Conservation (phyloP, 2,113 vertebrate genomes). For the Tilapia sparmanii region DNA sequence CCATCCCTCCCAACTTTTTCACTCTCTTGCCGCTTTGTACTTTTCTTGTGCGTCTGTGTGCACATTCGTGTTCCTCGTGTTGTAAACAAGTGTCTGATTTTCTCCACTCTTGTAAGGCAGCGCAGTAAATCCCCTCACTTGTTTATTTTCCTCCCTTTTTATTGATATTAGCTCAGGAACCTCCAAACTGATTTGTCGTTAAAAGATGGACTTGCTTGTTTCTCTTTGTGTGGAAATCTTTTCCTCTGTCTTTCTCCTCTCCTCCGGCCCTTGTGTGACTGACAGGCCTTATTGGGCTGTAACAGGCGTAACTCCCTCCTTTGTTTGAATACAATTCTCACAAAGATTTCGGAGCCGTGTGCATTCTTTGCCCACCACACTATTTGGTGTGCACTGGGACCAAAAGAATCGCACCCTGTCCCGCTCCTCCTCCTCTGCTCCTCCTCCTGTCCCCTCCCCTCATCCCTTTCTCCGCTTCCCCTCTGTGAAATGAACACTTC, state of each 20-base stretch:
- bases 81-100: constrained; percentile 37
- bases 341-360: constrained; percentile 91
- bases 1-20: neutral
- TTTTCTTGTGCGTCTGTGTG: neutral
- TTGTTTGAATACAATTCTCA: constrained; percentile 96
- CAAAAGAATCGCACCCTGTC: constrained; percentile 84
- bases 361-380: constrained; percentile 91
- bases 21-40: neutral
- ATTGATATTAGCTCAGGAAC: constrained; percentile 89
- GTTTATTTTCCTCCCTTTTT: constrained; percentile 81
- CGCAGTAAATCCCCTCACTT: constrained; percentile 76
- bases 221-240: constrained; percentile 98
- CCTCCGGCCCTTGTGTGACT: constrained; percentile 91
- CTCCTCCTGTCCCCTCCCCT: constrained; percentile 62
- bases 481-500: constrained; percentile 98
- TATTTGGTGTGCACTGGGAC: constrained; percentile 93
- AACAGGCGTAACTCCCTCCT: constrained; percentile 98
- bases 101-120: constrained; percentile 56
- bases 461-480: constrained; percentile 75
- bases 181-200: constrained; percentile 92
- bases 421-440: constrained; percentile 75
- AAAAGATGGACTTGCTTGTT: constrained; percentile 99
- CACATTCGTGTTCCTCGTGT: neutral
- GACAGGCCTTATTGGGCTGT: constrained; percentile 99
- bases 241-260: constrained; percentile 89